Evolutionary conservation across 37 sponge, comb jelly and placozoan genomes (phyloP), one percentile per base, ranked within the genome.

Genomic region (Aphrocallistes beatrix): DNA sequence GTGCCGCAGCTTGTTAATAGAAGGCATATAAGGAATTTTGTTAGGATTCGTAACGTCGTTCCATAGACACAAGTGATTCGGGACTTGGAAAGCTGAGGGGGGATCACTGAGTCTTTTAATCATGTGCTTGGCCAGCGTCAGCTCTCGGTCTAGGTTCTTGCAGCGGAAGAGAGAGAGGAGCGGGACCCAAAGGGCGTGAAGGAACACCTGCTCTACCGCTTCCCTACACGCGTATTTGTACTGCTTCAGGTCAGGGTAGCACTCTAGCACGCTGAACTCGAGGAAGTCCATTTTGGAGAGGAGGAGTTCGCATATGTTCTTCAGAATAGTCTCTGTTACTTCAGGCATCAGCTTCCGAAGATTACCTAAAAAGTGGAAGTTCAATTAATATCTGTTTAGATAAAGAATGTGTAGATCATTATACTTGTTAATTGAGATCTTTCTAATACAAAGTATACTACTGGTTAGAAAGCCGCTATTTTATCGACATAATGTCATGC

Each of bases 211-310:
- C 34, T 60, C 75, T 13, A 60, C 75, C 3, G 75, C 10, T 30
- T 60, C 75, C 34, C 75, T 60, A 30, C 75, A 60, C 28, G n/a
- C n/a, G 25, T 25, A 32, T 30, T 60, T 60, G n/a, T 60, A 60
- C 75, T 21, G 75, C 8, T 3, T 6, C 34, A 60, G 34, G 34
- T 60, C 75, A 8, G 34, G 34, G n/a, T 60, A 60, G 34, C 17
- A 60, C 8, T 60, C 75, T 13, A 60, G 34, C 75, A 60, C 6
- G 34, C 75, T 60, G 75, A 60, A 60, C 34, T 60, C 75, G 8
- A 60, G 75, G 75, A 60, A 60, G 75, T 60, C 75, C 34, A 60
- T 60, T 30, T 60, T 60, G 25, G 75, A 60, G 75, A 60, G 75
- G 17, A 60, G 10, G 6, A 25, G 75, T 13, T 60, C 75, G 34